Conservation (phyloP, 2,113 vertebrate genomes). For the Phalacrocorax pelagicus region DNA sequence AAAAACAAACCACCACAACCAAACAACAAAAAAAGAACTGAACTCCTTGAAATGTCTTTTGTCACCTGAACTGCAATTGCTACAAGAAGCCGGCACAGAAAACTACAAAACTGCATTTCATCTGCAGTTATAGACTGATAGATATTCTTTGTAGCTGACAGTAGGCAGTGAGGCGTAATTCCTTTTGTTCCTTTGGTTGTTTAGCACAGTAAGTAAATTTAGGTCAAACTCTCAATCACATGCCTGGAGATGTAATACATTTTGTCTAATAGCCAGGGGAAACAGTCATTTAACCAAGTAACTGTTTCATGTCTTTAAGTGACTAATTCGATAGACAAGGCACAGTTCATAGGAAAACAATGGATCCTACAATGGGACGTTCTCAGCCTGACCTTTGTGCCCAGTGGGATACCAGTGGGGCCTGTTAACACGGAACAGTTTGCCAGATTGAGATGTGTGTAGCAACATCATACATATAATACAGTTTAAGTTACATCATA, state of each 20-base stretch:
- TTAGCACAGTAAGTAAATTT: conserved; percentile 40
- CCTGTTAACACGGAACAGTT: not conserved
- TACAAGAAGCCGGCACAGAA: not conserved
- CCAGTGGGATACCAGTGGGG: not conserved
- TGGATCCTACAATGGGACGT: not conserved
- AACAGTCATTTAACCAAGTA: conserved; percentile 13
- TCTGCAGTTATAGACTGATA: conserved; percentile 2
- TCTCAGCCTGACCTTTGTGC: not conserved
- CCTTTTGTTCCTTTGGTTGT: conserved; percentile 5
- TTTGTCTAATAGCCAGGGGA: conserved; percentile 30
- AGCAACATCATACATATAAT: not conserved
- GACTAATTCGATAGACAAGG: not conserved
- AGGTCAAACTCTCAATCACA: conserved; percentile 39
- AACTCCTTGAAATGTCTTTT: not conserved
- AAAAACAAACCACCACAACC: not conserved
- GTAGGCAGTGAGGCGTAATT: conserved; percentile 5
- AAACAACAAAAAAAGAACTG: not conserved
- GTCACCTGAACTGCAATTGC: not conserved
- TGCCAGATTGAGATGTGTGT: not conserved
- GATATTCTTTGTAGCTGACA: conserved; percentile 16
- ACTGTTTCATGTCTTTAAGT: conserved; percentile 23
- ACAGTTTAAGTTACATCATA: not conserved
- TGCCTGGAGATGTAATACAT: conserved; percentile 2
- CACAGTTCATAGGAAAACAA: not conserved
- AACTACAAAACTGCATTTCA: conserved; percentile 2